A percentile compares a stretch with the other conserved stretches of the same genome.
These are phyloP conservation scores for Babyrousa celebensis DNA, from an alignment of 2,797 vertebrate genomes.

Conservation along the genomic window DNA sequence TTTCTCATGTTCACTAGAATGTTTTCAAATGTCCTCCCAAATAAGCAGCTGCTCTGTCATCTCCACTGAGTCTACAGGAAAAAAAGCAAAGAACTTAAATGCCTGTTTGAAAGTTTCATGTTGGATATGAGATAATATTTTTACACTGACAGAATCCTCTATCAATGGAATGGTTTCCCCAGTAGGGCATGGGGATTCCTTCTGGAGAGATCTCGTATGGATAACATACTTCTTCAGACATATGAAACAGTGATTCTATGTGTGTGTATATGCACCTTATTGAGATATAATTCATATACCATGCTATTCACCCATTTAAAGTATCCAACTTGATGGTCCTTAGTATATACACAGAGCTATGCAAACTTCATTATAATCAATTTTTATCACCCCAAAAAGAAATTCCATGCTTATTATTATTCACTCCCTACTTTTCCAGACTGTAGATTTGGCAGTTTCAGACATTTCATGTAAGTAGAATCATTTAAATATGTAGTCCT, in stretches of 20 bases:
- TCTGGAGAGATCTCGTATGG: background rate
- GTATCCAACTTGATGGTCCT: background rate
- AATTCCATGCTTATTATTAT: background rate
- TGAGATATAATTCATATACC: background rate
- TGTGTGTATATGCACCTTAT: background rate
- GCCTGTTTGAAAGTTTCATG: background rate
- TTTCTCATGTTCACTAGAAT: background rate
- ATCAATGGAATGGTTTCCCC: background rate
- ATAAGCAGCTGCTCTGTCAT: background rate
- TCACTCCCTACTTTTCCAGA: background rate
- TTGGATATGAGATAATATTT: background rate
- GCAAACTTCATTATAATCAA: background rate
- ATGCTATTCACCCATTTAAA: background rate
- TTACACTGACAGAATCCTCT: background rate
- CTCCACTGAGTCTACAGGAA: background rate
- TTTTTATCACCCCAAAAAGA: background rate
- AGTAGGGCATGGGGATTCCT: background rate
- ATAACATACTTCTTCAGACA: background rate
- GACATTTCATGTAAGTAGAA: background rate
- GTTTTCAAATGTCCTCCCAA: background rate
- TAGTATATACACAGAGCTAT: background rate
- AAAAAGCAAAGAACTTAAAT: background rate
- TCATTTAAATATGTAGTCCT: background rate
- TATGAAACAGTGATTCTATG: background rate
- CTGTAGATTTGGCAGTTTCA: background rate